Base-by-base conservation (phyloP, 2,797 vertebrate species). In the Gymnothorax javanicus region DNA sequence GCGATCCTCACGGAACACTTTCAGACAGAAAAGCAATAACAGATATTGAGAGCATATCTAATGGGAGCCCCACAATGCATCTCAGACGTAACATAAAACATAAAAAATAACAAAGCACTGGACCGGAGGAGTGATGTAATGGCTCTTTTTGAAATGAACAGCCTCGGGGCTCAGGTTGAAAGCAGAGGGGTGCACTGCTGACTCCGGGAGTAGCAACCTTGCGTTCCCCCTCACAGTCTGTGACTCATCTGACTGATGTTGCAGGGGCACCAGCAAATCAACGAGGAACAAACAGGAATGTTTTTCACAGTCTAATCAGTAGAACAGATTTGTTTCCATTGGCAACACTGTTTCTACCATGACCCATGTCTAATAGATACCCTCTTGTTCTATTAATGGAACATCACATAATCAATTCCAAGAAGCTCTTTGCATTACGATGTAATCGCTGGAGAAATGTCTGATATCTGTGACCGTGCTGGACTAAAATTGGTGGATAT, bases 241-340 rank as follows among this genome's bases (percentile, higher is more conserved):
- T 82, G 79, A 82, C 17, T 85, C 73, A 87, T 27, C 84, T 75
- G 75, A 82, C 77, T 52, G 6, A 50, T 52, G 60, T n/a, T 13
- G 17, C 25, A 6, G 23, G 43, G 62, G 54, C 64, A 56, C 64
- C 52, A 79, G 59, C 71, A 43, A 15, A 25, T 33, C 73, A 25
- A 57, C 58, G 62, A 25, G 27, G 69, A 84, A 54, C 33, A 43
- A 73, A 9, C 56, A 17, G 69, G 56, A 23, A 77, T 25, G 43
- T 50, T 62, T 81, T 60, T 81, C 59, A 86, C 54, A 57, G 52
- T 58, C 84, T 84, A 50, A 73, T 75, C 69, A 23, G 54, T 79
- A 20, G 73, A 67, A 33, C n/a, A 62, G 82, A 87, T 84, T 84
- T 60, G 56, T 84, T 87, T 84, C 73, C 58, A 83, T 71, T 83